Evolutionary conservation across 2,888 invertebrate genomes (phyloP), one percentile per base, ranked within the genome.

Genomic region (Pandemis cinnamomeana): DNA sequence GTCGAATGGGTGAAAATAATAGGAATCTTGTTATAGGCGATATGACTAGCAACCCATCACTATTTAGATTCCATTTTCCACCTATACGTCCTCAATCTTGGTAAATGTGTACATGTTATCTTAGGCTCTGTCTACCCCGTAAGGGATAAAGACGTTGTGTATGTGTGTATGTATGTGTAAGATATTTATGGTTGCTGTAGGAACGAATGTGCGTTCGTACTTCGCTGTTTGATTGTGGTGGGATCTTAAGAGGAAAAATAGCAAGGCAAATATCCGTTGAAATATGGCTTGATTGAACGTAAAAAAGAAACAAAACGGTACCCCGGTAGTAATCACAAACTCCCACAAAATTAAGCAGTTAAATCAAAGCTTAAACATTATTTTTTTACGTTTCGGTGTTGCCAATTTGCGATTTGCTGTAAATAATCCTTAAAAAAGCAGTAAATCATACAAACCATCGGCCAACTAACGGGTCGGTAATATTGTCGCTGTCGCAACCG

Each of bases 401-500:
- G 44, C 44, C 5, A 44, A 44, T 44, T 44, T 44, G 44, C 44
- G 8, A 44, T 44, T 44, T 48, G 8, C 11, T 13, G 8, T 48
- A 11, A 48, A 48, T 48, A 13, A 2, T 36, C 27, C 7, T 15
- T 53, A 13, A 36, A 61, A 7, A 36, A 4, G 2, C 11, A 41
- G 11, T 41, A 41, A 53, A 67, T 41, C 15, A 36, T 70, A 64
- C 27, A 73, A 48, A 51, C 44, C 62, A 27, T 46, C 51, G 48
- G 41, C 73, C 73, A 60, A 69, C 72, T 58, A 68, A 48, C 36
- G 5, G 7, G 67, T 36, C 41, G n/a, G 46, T 11, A 63, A 66
- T 48, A 51, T 64, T 75, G 71, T 75, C 71, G 68, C 42, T 74
- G 71, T 61, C 53, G 71, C 74, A 74, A 74, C 63, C 67, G 74